phyloP scores from a whole-genome alignment of 2,888 invertebrate species.

The Mesoligia furuncula region DNA sequence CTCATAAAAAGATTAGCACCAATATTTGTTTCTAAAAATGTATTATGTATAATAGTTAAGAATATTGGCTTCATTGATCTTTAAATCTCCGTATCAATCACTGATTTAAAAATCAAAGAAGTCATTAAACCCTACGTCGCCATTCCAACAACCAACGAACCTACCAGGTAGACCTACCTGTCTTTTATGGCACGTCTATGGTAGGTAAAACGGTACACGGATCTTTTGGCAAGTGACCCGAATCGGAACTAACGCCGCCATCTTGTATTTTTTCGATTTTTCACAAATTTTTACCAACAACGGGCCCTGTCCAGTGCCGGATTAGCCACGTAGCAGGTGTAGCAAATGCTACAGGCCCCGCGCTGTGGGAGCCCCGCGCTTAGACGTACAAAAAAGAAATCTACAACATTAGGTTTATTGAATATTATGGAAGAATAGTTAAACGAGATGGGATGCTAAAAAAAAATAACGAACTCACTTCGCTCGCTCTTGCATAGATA shows the following conservation, averaged over 20 bases:
- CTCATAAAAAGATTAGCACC: background rate
- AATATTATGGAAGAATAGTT: too few relatives aligned
- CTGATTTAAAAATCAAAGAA: slow-evolving; percentile 41
- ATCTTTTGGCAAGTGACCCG: background rate
- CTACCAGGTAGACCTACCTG: slow-evolving; percentile 5
- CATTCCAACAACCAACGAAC: slow-evolving; percentile 18
- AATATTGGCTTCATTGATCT: slow-evolving; percentile 28
- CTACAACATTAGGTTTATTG: too few relatives aligned
- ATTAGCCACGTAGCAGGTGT: too few relatives aligned
- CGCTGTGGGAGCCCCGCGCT: too few relatives aligned
- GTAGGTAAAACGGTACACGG: slow-evolving; percentile 7
- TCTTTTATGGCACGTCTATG: slow-evolving; percentile 14
- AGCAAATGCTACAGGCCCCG: too few relatives aligned
- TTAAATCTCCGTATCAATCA: background rate
- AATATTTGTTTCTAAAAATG: background rate
- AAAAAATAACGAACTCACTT: too few relatives aligned
- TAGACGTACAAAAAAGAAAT: too few relatives aligned
- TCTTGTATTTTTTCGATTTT: background rate
- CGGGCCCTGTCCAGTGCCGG: background rate
- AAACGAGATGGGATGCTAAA: too few relatives aligned
- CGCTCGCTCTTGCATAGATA: too few relatives aligned
- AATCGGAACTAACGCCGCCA: background rate
- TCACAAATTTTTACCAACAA: background rate
- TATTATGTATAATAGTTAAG: background rate
- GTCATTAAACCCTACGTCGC: background rate